Base-by-base conservation (phyloP, 2,113 vertebrate species). In the Capricornis sumatraensis region DNA sequence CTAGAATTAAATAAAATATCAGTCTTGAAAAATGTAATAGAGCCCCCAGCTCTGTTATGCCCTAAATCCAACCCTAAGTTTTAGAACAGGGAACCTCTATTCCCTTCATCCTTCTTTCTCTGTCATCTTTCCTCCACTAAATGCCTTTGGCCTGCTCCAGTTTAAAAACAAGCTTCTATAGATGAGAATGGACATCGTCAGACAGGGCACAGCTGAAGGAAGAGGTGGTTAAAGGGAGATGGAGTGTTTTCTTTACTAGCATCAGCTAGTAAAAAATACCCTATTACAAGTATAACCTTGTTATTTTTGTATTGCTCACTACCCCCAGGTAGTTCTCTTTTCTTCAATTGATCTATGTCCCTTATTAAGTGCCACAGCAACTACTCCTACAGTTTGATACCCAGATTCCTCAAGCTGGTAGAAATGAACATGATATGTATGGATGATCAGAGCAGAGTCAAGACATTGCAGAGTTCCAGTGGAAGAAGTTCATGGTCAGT, bases 301-400 rank as follows among this genome's bases (percentile, higher is more conserved):
- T 76, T 94, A 40, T 81, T 92, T 88, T 88, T 90, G 60, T 89
- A 83, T 21, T 0, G 0, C 36, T 92, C 55, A 76, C 60, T n/a
- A n/a, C 25, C 83, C 53, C n/a, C 40, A 55, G 52, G 87, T 89
- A 58, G 86, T 87, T 57, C 57, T 3, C n/a, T 62, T 86, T 91
- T 82, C 94, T 85, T 78, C 64, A 62, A 21, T 50, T 85, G 76
- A 95, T 85, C 81, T 94, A 64, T 57, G 45, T 36, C 50, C 64
- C 76, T 71, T 87, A 79, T 81, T 64, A 96, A 96, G 62, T 45
- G 15, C 23, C 79, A 74, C 6, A 43, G 67, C 53, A 64, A 62
- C 47, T 33, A 2, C 55, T 87, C 28, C 30, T 52, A 2, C 28
- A 2, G 81, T 12, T 12, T 13, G 47, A 50, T 50, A 50, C 47